Conservation (phyloP, 53 echinoderm and acorn worm genomes). For the Pentamera pediparva region DNA sequence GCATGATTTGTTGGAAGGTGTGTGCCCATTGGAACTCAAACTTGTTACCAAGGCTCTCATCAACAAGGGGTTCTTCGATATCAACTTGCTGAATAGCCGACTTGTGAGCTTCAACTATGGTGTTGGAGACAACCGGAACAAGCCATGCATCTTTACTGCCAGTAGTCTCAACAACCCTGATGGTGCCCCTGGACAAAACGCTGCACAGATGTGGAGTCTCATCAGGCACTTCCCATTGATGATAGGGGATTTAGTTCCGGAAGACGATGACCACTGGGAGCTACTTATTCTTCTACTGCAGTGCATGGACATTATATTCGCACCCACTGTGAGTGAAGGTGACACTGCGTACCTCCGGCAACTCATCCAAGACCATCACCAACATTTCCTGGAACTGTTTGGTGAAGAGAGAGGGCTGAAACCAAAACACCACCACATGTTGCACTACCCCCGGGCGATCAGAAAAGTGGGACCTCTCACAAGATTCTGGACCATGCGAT, state of each 20-base stretch:
- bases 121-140: constrained; percentile 22
- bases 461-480: constrained; percentile 24
- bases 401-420: background rate
- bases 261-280: too few species aligned
- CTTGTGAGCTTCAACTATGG: constrained; percentile 54
- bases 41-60: constrained; percentile 23
- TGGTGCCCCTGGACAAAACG: constrained; percentile 37
- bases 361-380: constrained; percentile 4
- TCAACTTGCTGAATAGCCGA: constrained; percentile 32
- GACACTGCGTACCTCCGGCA: constrained; percentile 5
- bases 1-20: constrained; percentile 55
- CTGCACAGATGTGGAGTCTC: constrained; percentile 49
- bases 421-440: constrained; percentile 51
- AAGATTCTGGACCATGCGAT: constrained; percentile 45
- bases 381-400: background rate
- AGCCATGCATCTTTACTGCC: constrained; percentile 20
- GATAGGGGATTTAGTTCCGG: constrained; percentile 48
- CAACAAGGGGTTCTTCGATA: constrained; percentile 25
- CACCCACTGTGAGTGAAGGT: background rate
- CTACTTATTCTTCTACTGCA: background rate
- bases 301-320: background rate
- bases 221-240: constrained; percentile 42
- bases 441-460: constrained; percentile 41
- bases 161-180: constrained; percentile 26
- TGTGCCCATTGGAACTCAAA: constrained; percentile 27